Evolutionary conservation across 37 sponge, comb jelly and placozoan genomes (phyloP), one percentile per base, ranked within the genome.

Genomic region (Spongia lamella): DNA sequence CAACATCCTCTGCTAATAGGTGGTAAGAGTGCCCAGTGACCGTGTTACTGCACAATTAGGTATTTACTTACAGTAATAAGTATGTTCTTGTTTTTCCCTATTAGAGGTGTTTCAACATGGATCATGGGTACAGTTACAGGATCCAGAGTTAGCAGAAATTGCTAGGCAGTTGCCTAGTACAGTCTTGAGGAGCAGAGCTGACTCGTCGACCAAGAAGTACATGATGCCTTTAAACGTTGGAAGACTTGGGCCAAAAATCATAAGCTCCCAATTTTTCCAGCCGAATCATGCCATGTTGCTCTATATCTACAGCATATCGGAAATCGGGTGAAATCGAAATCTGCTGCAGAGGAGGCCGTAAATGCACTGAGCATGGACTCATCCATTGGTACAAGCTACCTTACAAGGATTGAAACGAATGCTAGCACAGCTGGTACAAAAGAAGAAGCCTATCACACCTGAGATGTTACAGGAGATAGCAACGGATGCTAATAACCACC

Each of bases 101-200:
- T 24, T 38, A 75, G 76, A 75, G 24, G 76, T 75, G n/a, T 75
- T 75, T 37, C 20, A 20, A 22, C 22, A 21, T 22, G 63, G 54
- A 38, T 19, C 39, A 20, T 75, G 76, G 76, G 27, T 26, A 19
- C 36, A 49, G 31, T 20, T 51, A n/a, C 57, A 77, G 20, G 70
- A 79, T 32, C 80, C 80, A n/a, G 80, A 79, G 61, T 70, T 79
- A 43, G 20, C 35, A 29, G 32, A 26, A 24, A 38, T 79, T 16
- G 69, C 80, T 20, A 38, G 32, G 57, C 15, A 30, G 19, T 38
- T 79, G 43, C 80, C 80, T 49, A 32, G 26, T 26, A 50, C 58
- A 20, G 70, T 68, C 17, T 61, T 79, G 22, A n/a, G 35, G 27
- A 36, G 70, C 39, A 55, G 70, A 25, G 80, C 80, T 16, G 38